phyloP scores from a whole-genome alignment of 2,888 invertebrate species.

The Sipha maydis region DNA sequence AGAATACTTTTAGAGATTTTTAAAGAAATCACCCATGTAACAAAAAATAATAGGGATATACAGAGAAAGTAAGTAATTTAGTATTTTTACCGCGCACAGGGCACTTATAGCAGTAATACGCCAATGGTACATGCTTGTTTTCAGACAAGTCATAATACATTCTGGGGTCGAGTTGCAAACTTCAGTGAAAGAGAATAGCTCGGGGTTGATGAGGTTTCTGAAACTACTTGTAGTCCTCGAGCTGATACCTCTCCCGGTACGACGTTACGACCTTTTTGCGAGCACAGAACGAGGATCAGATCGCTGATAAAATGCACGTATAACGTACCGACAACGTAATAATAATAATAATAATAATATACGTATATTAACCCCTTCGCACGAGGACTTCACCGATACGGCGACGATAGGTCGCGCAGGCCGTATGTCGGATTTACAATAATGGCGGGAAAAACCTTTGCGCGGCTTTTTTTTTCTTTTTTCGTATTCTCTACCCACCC shows the following conservation, averaged over 20 bases:
- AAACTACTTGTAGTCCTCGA: background rate
- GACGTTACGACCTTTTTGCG: background rate
- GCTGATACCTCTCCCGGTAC: background rate
- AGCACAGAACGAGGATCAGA: background rate
- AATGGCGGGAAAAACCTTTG: background rate
- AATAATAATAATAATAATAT: background rate
- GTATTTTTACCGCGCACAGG: background rate
- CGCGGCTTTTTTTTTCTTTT: too few relatives aligned
- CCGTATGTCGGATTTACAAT: constrained; percentile 2
- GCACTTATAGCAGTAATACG: background rate
- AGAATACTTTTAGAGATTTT: too few relatives aligned
- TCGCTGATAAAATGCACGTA: background rate
- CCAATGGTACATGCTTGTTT: background rate
- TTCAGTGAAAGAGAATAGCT: background rate
- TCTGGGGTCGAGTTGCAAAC: background rate
- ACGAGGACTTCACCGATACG: background rate
- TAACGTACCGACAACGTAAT: background rate
- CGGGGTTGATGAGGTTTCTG: background rate
- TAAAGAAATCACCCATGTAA: too few relatives aligned
- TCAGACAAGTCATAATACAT: background rate
- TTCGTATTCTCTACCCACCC: too few relatives aligned
- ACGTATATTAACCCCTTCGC: background rate
- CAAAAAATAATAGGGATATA: background rate
- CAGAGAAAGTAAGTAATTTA: background rate
- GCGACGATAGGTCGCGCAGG: background rate